Conservation (phyloP, 2,113 vertebrate genomes). For the Colius striatus region DNA sequence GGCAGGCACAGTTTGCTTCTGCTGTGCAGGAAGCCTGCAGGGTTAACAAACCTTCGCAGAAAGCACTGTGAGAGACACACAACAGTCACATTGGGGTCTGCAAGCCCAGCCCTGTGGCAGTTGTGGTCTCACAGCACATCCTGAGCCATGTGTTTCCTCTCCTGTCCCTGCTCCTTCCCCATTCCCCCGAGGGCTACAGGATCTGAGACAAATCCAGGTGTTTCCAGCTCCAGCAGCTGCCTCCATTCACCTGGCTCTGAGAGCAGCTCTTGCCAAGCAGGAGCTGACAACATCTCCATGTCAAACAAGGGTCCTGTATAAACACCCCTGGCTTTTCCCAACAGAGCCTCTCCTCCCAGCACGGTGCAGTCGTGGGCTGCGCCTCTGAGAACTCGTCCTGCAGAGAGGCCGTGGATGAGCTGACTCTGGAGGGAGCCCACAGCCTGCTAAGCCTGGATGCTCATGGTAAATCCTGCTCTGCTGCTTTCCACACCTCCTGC, state of each 20-base stretch:
- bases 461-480: not conserved
- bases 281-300: not conserved
- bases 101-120: too few species aligned
- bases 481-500: not conserved
- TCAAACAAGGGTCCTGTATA: not conserved
- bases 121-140: not conserved
- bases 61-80: not conserved
- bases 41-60: not conserved
- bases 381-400: conserved; percentile 77
- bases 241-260: not conserved
- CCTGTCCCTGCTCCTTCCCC: not conserved
- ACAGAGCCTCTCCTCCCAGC: conserved; percentile 79
- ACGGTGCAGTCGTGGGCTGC: conserved; percentile 71
- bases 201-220: not conserved
- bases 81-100: not conserved
- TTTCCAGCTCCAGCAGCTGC: not conserved
- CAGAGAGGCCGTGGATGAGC: conserved; percentile 78
- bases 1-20: not conserved
- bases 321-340: conserved; percentile 41
- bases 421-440: conserved; percentile 59
- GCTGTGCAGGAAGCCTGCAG: not conserved
- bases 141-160: not conserved
- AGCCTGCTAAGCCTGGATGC: not conserved
- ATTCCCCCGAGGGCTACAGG: rapidly evolving
- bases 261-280: not conserved